Conservation (phyloP, 2,797 vertebrate genomes). For the Craterocephalus amniculus region DNA sequence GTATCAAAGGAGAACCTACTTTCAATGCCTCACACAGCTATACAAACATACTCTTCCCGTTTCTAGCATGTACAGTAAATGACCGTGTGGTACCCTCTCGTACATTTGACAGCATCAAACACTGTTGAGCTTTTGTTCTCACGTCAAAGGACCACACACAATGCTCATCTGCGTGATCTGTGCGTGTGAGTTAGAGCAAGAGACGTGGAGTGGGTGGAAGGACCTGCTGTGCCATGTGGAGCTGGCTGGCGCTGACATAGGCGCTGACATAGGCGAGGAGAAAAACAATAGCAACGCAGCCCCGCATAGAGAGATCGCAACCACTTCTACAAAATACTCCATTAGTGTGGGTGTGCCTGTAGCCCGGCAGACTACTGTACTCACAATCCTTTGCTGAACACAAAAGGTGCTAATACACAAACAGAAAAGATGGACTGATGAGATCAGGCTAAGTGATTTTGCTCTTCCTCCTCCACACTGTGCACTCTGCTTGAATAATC, state of each 20-base stretch:
- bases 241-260: conserved; percentile 53
- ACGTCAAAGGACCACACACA: conserved; percentile 74
- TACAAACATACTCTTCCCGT: conserved; percentile 32
- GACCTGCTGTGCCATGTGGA: conserved; percentile 72
- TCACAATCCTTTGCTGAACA: conserved; percentile 39
- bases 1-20: conserved; percentile 10
- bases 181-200: conserved; percentile 43
- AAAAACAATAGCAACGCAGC: conserved; percentile 60
- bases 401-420: conserved; percentile 39
- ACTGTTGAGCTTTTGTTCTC: conserved; percentile 69
- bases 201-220: conserved; percentile 72
- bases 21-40: conserved; percentile 17
- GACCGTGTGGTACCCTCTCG: conserved; percentile 50
- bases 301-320: conserved; percentile 59
- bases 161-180: conserved; percentile 64
- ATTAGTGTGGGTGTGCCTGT: conserved; percentile 69
- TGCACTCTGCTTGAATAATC: conserved; percentile 12
- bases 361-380: conserved; percentile 56
- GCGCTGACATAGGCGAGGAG: conserved; percentile 49
- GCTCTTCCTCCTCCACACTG: conserved; percentile 18
- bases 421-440: conserved; percentile 26
- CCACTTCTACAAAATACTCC: conserved; percentile 68
- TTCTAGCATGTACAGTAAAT: conserved; percentile 57
- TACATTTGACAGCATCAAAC: conserved; percentile 62
- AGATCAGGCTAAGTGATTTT: conserved; percentile 24